phyloP scores from a whole-genome alignment of 1,140 invertebrate genomes.

The Euglossa dilemma region DNA sequence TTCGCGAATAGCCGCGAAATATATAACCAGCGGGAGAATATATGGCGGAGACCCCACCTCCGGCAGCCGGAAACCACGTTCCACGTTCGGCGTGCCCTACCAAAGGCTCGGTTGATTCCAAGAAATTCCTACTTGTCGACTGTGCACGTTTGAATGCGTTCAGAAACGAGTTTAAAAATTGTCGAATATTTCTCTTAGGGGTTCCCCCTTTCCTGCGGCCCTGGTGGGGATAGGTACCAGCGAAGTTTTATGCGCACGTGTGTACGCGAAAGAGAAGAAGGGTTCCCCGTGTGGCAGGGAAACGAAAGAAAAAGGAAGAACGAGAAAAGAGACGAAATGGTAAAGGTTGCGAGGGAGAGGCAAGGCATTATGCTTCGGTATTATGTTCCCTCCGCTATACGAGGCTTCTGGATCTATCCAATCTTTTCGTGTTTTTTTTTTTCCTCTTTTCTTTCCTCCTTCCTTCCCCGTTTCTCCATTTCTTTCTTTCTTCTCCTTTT shows the following conservation, averaged over 20 bases:
- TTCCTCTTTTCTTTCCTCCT: too few species aligned
- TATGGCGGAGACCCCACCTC: slow-evolving; percentile 36
- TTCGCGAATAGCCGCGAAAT: slow-evolving; percentile 47
- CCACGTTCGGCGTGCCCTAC: slow-evolving; percentile 39
- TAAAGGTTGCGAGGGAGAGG: slow-evolving; percentile 52
- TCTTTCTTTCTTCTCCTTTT: too few species aligned
- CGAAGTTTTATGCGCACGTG: slow-evolving; percentile 44
- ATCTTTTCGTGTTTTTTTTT: too few species aligned
- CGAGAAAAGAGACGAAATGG: slow-evolving; percentile 40
- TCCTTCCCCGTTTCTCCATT: too few species aligned
- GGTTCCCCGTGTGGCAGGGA: background rate
- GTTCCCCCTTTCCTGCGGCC: slow-evolving; percentile 13
- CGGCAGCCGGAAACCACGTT: slow-evolving; percentile 38
- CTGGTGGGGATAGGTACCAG: slow-evolving; percentile 24
- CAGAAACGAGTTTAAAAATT: slow-evolving; percentile 81
- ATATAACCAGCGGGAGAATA: slow-evolving; percentile 58
- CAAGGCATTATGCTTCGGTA: slow-evolving; percentile 54
- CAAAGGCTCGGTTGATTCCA: slow-evolving; percentile 69
- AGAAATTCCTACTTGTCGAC: slow-evolving; percentile 75
- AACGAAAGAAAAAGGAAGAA: slow-evolving; percentile 31
- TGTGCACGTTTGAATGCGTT: slow-evolving; percentile 75
- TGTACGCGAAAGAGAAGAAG: slow-evolving; percentile 33
- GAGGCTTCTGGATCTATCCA: background rate
- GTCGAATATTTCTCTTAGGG: slow-evolving; percentile 76
- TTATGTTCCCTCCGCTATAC: slow-evolving; percentile 22